phyloP scores from a whole-genome alignment of 23 tunicate species.

The Trididemnum nubilum region DNA sequence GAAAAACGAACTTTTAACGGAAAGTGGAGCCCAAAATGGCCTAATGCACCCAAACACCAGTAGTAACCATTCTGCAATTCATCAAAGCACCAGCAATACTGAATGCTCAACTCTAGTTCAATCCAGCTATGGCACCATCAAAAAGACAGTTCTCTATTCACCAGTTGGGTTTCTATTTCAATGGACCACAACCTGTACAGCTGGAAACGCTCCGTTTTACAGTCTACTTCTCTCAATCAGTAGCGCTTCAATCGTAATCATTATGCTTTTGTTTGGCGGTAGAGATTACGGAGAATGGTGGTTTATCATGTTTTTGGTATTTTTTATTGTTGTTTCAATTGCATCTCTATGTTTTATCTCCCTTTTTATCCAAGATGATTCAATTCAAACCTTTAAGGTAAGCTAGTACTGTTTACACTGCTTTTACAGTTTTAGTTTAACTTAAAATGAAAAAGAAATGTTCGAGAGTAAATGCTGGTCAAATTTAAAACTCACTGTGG shows the following conservation, averaged over 20 bases:
- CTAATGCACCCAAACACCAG: neutral
- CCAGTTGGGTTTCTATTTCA: slow-evolving; percentile 50
- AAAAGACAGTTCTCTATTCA: slow-evolving; percentile 42
- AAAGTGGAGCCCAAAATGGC: neutral
- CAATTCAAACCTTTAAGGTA: slow-evolving; percentile 69
- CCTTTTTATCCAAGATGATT: slow-evolving; percentile 52
- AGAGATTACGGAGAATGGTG: neutral
- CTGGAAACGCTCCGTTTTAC: slow-evolving; percentile 66
- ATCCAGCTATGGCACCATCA: slow-evolving; percentile 47
- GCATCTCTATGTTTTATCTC: slow-evolving; percentile 21
- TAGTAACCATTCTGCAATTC: neutral
- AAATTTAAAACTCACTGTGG: too few species aligned
- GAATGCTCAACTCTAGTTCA: slow-evolving; percentile 8
- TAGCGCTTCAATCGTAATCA: slow-evolving; percentile 40
- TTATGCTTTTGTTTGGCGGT: slow-evolving; percentile 33
- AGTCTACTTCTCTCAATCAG: slow-evolving; percentile 41
- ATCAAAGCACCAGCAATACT: neutral
- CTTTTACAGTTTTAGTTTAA: too few species aligned
- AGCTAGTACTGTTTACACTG: too few species aligned
- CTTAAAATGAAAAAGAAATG: too few species aligned
- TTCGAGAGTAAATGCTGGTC: too few species aligned
- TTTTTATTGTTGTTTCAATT: neutral
- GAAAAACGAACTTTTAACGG: neutral
- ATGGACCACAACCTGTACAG: slow-evolving; percentile 37
- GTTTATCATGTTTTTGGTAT: slow-evolving; percentile 26